Conservation (phyloP, 2,113 vertebrate genomes). For the Anoura caudifer region DNA sequence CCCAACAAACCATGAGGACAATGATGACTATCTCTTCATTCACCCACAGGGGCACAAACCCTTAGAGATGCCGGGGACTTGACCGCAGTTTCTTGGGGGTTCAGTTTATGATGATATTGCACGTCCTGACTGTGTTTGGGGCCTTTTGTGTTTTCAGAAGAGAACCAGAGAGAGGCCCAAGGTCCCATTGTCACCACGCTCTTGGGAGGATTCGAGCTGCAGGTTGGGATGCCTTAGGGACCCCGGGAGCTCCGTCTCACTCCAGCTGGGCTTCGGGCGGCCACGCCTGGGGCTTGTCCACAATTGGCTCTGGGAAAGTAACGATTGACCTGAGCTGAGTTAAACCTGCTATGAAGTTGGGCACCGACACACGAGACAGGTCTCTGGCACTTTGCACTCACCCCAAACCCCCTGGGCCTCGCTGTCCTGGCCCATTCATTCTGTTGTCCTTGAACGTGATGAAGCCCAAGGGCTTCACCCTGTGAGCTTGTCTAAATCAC, state of each 20-base stretch:
- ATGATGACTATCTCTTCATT: rapidly evolving
- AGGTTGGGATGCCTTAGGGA: neutral
- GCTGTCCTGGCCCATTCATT: neutral
- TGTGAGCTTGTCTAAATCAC: neutral
- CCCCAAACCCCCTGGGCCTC: neutral
- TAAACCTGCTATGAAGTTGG: neutral
- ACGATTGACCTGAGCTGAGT: neutral
- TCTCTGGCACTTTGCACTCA: neutral
- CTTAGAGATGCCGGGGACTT: neutral
- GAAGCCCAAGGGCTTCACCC: neutral
- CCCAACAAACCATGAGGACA: rapidly evolving
- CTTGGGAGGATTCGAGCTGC: neutral
- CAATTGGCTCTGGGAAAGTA: neutral
- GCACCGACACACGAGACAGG: neutral
- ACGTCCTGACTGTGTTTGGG: neutral
- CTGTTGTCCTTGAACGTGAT: neutral
- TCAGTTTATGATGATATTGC: neutral
- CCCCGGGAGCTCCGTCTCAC: neutral
- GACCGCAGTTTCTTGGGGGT: rapidly evolving
- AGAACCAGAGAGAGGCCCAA: neutral
- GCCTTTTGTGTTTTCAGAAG: neutral
- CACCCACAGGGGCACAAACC: rapidly evolving
- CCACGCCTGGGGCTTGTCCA: neutral
- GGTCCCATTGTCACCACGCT: neutral
- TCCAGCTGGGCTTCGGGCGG: neutral